Conservation (phyloP, 92 coral and sea anemone species). For the Porites lobata region DNA sequence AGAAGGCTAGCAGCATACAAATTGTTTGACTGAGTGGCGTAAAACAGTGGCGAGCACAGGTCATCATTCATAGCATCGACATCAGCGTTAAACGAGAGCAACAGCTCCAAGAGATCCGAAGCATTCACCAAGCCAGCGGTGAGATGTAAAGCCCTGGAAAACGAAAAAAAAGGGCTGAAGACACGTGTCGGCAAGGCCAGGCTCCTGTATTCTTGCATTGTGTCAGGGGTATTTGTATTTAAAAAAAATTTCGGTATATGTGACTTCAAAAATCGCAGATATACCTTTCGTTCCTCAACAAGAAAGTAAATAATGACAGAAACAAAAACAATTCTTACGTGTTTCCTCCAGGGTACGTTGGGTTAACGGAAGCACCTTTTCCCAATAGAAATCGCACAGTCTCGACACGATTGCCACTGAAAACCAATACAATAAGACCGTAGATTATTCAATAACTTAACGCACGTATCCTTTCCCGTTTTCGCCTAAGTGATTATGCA, state of each 20-base stretch:
- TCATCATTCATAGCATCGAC: conserved; percentile 94
- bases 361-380: conserved; percentile 90
- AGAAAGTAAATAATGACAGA: not conserved
- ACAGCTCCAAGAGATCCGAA: conserved; percentile 85
- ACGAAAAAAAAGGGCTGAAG: not conserved
- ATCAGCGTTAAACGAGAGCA: conserved; percentile 83
- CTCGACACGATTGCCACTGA: conserved; percentile 77
- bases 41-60: conserved; percentile 91
- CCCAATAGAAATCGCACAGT: conserved; percentile 80
- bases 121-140: conserved; percentile 90
- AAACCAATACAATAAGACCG: not conserved
- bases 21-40: conserved; percentile 93
- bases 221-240: no score
- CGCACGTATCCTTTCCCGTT: no score
- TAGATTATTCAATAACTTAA: no score
- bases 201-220: no score
- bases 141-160: conserved; percentile 86
- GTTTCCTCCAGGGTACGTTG: conserved; percentile 88
- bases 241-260: no score
- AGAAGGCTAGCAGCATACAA: conserved; percentile 94
- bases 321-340: conserved; percentile 63
- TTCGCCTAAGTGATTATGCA: no score
- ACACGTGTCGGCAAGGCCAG: not conserved
- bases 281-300: no score
- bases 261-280: no score